Percentiles rank a stretch among this genome's conserved stretches.
Conservation (phyloP, 2,113 vertebrate species). For the Tychaedon coryphoeus region DNA sequence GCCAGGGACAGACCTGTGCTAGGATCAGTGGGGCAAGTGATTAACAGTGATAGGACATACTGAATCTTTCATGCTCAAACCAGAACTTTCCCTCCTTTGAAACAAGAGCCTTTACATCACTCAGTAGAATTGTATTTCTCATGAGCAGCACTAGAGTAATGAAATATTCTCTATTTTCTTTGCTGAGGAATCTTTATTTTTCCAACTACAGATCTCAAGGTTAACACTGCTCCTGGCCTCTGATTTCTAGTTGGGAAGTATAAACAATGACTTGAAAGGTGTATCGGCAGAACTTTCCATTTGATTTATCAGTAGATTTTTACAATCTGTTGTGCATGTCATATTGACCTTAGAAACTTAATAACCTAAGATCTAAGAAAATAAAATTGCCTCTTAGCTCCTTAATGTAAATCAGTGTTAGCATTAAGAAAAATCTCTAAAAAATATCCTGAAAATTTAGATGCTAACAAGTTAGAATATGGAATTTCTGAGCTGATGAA, state of each 20-base stretch:
- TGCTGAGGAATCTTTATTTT: not conserved
- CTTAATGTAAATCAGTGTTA: not conserved
- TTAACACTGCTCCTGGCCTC: not conserved
- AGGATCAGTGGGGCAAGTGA: slow-evolving; percentile 23
- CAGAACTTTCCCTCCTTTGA: slow-evolving; percentile 9
- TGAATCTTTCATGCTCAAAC: not conserved
- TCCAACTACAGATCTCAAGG: not conserved
- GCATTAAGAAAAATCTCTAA: not conserved
- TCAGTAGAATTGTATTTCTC: not conserved
- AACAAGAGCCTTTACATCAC: slow-evolving; percentile 6
- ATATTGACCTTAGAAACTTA: slow-evolving; percentile 40
- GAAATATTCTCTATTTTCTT: not conserved
- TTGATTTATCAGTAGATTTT: slow-evolving; percentile 43
- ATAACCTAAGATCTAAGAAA: slow-evolving; percentile 35
- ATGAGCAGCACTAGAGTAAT: not conserved
- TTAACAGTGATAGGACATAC: not conserved
- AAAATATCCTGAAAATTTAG: not conserved
- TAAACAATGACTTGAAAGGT: slow-evolving; percentile 52
- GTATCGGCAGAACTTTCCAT: not conserved
- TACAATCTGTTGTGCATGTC: slow-evolving; percentile 34
- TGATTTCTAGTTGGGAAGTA: slow-evolving; percentile 46
- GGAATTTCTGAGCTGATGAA: not conserved
- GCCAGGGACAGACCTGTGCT: not conserved
- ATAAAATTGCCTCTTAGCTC: not conserved
- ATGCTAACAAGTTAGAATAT: not conserved